A percentile compares a stretch with the other conserved stretches of the same genome.
Evolutionary conservation across 2,797 vertebrate genomes (phyloP).

Genomic region (Acridotheres tristis): DNA sequence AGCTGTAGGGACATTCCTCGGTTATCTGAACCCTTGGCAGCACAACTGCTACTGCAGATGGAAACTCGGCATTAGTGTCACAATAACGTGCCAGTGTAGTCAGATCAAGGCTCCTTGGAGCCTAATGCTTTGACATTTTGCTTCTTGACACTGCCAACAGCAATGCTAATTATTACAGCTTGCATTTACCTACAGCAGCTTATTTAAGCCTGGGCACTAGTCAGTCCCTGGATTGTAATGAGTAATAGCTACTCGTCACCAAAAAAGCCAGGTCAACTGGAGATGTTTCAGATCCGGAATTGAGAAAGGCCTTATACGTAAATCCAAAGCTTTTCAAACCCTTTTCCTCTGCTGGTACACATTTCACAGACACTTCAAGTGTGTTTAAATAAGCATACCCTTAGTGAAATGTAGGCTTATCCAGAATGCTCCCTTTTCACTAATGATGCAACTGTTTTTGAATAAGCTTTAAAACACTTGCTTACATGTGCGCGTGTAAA

Average conservation of each 20-base stretch:
- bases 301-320: no score
- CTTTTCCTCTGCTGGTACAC: no score
- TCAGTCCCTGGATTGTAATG: not conserved
- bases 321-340: not conserved
- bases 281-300: not conserved
- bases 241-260: not conserved
- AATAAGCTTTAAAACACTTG: no score
- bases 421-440: rapidly evolving
- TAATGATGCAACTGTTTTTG: rapidly evolving
- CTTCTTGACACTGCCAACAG: not conserved
- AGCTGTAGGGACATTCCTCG: not conserved
- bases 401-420: not conserved
- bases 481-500: rapidly evolving
- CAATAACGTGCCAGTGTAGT: not conserved
- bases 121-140: not conserved
- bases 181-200: not conserved
- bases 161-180: not conserved
- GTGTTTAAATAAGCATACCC: not conserved
- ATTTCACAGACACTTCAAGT: rapidly evolving
- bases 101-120: not conserved
- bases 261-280: not conserved
- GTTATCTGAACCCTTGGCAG: not conserved
- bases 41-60: not conserved
- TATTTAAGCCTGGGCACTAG: not conserved
- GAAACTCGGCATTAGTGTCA: not conserved